These are phyloP conservation scores for Bos indicus DNA, from an alignment of 2,113 vertebrate species.

Conservation along the genomic window DNA sequence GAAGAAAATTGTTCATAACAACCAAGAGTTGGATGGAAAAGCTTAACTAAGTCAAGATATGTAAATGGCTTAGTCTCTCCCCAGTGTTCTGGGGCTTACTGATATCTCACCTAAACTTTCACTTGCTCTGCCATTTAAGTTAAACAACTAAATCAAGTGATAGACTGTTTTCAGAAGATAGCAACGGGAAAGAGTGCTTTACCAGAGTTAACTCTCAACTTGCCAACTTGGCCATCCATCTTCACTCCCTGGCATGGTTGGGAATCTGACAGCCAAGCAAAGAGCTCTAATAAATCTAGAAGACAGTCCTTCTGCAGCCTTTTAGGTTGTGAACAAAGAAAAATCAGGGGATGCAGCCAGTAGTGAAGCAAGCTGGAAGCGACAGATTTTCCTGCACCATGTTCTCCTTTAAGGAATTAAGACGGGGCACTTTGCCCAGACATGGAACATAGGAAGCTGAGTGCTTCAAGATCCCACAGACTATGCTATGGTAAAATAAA, in stretches of 20 bases:
- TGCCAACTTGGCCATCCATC: slow-evolving; percentile 58
- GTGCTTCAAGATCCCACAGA: neutral
- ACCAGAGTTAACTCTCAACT: slow-evolving; percentile 52
- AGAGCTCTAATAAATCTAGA: neutral
- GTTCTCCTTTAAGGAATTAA: neutral
- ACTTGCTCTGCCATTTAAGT: slow-evolving; percentile 70
- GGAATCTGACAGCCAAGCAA: slow-evolving; percentile 42
- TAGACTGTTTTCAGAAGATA: slow-evolving; percentile 23
- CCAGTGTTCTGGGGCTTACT: slow-evolving; percentile 48
- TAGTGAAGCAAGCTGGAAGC: neutral
- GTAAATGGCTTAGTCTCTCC: neutral
- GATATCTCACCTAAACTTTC: slow-evolving; percentile 71
- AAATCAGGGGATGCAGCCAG: neutral
- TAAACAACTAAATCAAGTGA: slow-evolving; percentile 73
- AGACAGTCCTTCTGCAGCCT: neutral
- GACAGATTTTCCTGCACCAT: neutral
- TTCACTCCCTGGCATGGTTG: slow-evolving; percentile 21
- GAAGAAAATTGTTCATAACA: neutral
- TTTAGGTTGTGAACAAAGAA: slow-evolving; percentile 11
- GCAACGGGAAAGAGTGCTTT: slow-evolving; percentile 47
- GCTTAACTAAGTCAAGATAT: slow-evolving; percentile 40
- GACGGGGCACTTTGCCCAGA: neutral
- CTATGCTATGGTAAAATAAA: neutral
- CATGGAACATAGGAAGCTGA: neutral
- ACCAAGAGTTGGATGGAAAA: neutral